Conservation (phyloP, 2,797 vertebrate genomes). For the Lagocephalus sceleratus region DNA sequence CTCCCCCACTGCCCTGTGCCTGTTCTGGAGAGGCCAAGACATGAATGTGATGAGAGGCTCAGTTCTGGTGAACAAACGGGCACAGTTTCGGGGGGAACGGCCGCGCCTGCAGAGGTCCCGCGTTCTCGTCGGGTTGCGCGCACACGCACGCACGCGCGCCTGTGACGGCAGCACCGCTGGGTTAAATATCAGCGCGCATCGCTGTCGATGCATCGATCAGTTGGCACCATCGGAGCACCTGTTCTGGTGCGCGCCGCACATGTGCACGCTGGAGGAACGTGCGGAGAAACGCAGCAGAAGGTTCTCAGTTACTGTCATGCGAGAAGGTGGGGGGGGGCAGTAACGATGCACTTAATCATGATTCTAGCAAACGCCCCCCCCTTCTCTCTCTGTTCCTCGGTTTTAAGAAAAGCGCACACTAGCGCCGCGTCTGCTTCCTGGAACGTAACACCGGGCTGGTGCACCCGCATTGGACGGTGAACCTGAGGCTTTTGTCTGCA, state of each 20-base stretch:
- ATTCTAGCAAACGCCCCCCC: no score
- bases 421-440: no score
- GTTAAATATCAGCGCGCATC: slow-evolving; percentile 22
- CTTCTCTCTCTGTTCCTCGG: no score
- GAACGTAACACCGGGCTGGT: no score
- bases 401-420: no score
- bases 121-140: background rate
- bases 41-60: slow-evolving; percentile 77
- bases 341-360: no score
- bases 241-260: slow-evolving; percentile 19
- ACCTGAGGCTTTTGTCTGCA: background rate
- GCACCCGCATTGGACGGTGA: background rate
- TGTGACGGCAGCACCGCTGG: slow-evolving; percentile 38
- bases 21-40: slow-evolving; percentile 76
- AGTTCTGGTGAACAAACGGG: slow-evolving; percentile 63
- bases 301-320: slow-evolving; percentile 9
- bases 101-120: background rate
- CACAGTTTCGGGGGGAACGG: slow-evolving; percentile 7
- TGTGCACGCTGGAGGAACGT: slow-evolving; percentile 35
- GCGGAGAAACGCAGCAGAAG: slow-evolving; percentile 8
- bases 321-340: no score
- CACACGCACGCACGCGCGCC: slow-evolving; percentile 20
- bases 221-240: slow-evolving; percentile 15
- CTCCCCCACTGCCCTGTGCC: slow-evolving; percentile 77
- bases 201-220: background rate